Evolutionary conservation across 2,888 invertebrate genomes (phyloP), one percentile per base, ranked within the genome.

Genomic region (Athalia rosae): DNA sequence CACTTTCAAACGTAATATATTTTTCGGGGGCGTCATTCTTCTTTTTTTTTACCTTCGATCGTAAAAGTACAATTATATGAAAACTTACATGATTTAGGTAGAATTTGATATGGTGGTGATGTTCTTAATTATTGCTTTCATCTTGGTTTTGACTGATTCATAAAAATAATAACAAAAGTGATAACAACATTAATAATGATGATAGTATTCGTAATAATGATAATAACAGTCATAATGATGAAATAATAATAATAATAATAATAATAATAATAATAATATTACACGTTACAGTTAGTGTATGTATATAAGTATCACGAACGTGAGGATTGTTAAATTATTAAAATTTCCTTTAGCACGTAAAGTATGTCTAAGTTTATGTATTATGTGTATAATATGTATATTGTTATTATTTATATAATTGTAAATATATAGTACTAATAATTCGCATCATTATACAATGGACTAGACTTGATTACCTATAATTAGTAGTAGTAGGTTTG

Each of bases 401-500:
- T 28, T 28, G 28, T 28, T 28, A 28, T 28, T 28, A 28, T 28
- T 28, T 28, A 28, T 28, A 28, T 28, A 28, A 28, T 28, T 28
- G 28, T 28, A 28, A 28, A 28, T 28, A 28, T 28, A 28, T 28
- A 28, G 83, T 84, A 85, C 84, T 84, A 83, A 83, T 85, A 85
- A 86, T 87, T 89, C 87, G 87, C 85, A 87, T 88, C 84, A 86
- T 87, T 28, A 87, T 86, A 87, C 87, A 86, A 28, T 87, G 88
- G 89, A 89, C 89, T 89, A 89, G 89, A 89, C 85, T 89, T 84
- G 87, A 89, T 89, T 89, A 87, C 89, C 89, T 89, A 89, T 86
- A 83, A 83, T 86, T 87, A 87, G 81, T 86, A 87, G 81, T 83
- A 83, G 86, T 79, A 83, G 83, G 82, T 80, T 79, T 82, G 80